Base-by-base conservation (phyloP, 2,888 invertebrate species). In the Brachyptera risi region DNA sequence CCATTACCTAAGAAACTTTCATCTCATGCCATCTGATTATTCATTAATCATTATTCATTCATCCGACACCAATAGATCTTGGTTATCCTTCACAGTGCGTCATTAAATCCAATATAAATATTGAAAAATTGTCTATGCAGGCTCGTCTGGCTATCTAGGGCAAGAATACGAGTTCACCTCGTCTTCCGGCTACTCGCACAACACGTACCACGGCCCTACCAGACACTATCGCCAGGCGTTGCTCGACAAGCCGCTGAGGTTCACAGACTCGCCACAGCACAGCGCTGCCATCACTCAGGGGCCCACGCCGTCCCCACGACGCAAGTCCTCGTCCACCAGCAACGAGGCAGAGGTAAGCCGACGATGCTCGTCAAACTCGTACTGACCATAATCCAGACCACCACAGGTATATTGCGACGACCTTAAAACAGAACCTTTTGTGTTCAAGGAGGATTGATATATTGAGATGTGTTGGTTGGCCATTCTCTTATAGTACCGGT, bases 131-230 rank as follows among this genome's bases (percentile, higher is more conserved):
- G 11, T 7, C 31, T 5, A 11, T 31, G 31, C 31, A 31, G 31
- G 31, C 11, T 31, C 31, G 7, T 31, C 31, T 11, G 11, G 31
- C 11, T 74, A 74, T 58, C 68, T 75, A n/a, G 74, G 73, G 62
- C 69, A 76, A 56, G 83, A 83, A 61, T 83, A 83, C 67, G 83
- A 83, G 68, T 83, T 83, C 68, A 75, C 78, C 1, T 79, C 79
- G 23, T 76, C 79, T 23, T 58, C 60, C 56, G 84, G 82, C 0
- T 88, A 85, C 73, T 83, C 84, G 40, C 92, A 92, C 74, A 91
- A 94, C 76, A 94, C 94, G 1, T 96, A 93, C 78, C 95, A 94
- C 75, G 95, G 92, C 0, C 91, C 90, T 47, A 83, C 88, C 4
- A 79, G 86, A 64, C 91, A 91, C 71, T 82, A 84, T 69, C 31